These are phyloP conservation scores for Murina feae DNA, from an alignment of 2,113 vertebrate genomes.

Conservation along the genomic window DNA sequence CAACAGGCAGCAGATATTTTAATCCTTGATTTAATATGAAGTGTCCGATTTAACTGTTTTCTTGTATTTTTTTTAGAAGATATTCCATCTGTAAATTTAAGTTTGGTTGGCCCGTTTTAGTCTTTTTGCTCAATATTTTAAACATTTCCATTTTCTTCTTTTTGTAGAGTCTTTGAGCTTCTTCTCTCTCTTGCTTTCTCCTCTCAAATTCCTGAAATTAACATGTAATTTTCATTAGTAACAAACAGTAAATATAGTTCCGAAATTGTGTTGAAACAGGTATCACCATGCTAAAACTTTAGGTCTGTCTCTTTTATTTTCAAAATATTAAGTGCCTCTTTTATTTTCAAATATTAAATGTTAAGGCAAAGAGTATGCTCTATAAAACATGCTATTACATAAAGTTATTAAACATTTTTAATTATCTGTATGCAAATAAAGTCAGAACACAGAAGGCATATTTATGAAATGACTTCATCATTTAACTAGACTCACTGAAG, in stretches of 20 bases:
- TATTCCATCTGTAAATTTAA: slow-evolving; percentile 96
- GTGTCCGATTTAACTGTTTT: slow-evolving; percentile 63
- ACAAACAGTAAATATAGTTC: neutral
- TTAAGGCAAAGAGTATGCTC: neutral
- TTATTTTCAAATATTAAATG: neutral
- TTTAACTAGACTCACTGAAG: neutral
- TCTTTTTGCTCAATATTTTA: slow-evolving; percentile 92
- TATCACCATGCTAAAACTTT: neutral
- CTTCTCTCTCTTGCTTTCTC: slow-evolving; percentile 87
- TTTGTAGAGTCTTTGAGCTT: slow-evolving; percentile 88
- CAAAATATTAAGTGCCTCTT: neutral
- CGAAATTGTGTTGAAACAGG: slow-evolving; percentile 5
- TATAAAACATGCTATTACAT: neutral
- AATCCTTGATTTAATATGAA: neutral
- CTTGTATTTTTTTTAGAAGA: slow-evolving; percentile 94
- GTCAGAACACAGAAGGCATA: neutral
- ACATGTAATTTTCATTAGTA: neutral
- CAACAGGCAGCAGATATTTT: neutral
- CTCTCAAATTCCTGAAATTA: slow-evolving; percentile 86
- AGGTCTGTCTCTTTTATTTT: neutral
- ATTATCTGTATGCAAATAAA: neutral
- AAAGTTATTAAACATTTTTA: neutral
- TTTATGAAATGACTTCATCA: neutral
- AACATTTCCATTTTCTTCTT: slow-evolving; percentile 91
- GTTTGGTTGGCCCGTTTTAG: slow-evolving; percentile 96